These are phyloP conservation scores for Trachelus iudaicus DNA, from an alignment of 2,888 invertebrate species.

Conservation along the genomic window DNA sequence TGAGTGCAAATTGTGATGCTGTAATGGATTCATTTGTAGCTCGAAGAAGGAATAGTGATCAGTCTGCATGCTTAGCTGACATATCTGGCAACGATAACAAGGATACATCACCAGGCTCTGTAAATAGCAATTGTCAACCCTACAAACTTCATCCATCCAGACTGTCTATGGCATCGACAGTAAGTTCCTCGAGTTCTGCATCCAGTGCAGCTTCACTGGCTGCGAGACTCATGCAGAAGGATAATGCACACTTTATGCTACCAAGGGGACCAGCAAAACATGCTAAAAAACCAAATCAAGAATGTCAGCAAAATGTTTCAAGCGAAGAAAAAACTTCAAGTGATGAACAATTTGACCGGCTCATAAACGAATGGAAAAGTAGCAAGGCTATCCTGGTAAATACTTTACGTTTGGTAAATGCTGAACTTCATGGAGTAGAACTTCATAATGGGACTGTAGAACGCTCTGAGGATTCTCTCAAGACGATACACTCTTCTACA, in stretches of 20 bases:
- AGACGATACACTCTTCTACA: conserved; percentile 50
- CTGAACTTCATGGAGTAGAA: conserved; percentile 39
- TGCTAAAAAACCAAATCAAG: conserved; percentile 33
- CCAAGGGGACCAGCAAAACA: conserved; percentile 50
- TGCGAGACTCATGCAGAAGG: conserved; percentile 31
- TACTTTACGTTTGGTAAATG: conserved; percentile 41
- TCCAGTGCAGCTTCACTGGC: conserved; percentile 54
- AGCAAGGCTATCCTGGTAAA: conserved; percentile 37
- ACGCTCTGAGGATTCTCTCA: conserved; percentile 40
- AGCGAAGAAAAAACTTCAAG: conserved; percentile 18
- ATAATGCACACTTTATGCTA: conserved; percentile 41
- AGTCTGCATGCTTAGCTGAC: conserved; percentile 50
- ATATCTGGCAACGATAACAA: conserved; percentile 58
- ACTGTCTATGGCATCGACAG: conserved; percentile 49
- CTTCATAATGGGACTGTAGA: conserved; percentile 43
- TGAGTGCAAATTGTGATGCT: conserved; percentile 46
- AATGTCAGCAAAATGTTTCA: conserved; percentile 11
- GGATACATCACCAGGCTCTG: conserved; percentile 56
- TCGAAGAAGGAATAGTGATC: conserved; percentile 41
- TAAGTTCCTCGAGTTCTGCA: conserved; percentile 52
- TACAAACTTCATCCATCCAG: conserved; percentile 45
- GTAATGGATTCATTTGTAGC: conserved; percentile 25
- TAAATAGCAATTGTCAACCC: conserved; percentile 49
- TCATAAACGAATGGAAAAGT: conserved; percentile 56
- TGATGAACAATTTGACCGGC: conserved; percentile 38